phyloP scores from a whole-genome alignment of 2,797 vertebrate genomes.

The Scolopax bukidnonensis region DNA sequence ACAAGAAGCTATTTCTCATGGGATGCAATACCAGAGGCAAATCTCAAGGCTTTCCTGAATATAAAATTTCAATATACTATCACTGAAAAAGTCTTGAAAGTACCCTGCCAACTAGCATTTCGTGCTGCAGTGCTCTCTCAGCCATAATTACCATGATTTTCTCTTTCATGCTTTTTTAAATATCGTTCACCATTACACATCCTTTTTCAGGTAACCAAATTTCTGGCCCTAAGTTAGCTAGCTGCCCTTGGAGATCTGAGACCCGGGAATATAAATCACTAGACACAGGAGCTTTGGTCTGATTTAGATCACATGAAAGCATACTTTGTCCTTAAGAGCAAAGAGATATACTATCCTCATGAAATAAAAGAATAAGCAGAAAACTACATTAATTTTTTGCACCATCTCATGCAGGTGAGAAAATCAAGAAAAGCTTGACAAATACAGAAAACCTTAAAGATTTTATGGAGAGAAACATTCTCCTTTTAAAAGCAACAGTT shows the following conservation, averaged over 20 bases:
- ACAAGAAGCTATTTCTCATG: not conserved
- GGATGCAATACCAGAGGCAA: not conserved
- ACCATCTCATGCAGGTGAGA: not conserved
- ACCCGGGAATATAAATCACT: constrained; percentile 3
- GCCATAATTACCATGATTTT: not conserved
- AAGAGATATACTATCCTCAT: not conserved
- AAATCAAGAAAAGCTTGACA: not conserved
- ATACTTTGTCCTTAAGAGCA: not conserved
- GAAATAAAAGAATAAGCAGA: not conserved
- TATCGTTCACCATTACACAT: not conserved
- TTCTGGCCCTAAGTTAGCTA: not conserved
- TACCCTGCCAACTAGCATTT: not conserved
- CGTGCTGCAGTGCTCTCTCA: not conserved
- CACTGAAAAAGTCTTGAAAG: not conserved
- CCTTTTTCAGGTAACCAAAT: not conserved
- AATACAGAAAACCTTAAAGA: not conserved
- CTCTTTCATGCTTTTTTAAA: not conserved
- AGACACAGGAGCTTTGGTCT: not conserved
- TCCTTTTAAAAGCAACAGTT: not conserved
- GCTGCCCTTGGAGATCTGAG: constrained; percentile 27
- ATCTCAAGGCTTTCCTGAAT: not conserved
- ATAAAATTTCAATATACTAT: not conserved
- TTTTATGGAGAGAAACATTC: not conserved
- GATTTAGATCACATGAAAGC: not conserved
- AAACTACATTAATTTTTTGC: not conserved